Conservation (phyloP, 1,140 invertebrate species). For the Sitobion miscanthi region DNA sequence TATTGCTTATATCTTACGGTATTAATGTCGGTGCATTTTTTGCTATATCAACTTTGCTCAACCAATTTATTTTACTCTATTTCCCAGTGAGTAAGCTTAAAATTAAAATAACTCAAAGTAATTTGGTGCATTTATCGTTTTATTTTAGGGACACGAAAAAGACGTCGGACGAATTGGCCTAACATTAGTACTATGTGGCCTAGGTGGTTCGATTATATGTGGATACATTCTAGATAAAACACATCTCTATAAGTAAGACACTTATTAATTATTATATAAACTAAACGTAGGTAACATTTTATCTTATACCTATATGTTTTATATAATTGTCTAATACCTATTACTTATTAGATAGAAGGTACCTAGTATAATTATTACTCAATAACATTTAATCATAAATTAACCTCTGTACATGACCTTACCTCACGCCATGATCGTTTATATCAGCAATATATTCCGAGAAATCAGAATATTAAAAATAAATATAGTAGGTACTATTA, state of each 20-base stretch:
- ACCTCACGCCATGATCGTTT: not conserved
- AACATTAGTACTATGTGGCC: conserved; percentile 85
- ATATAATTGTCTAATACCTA: not conserved
- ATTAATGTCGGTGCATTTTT: conserved; percentile 94
- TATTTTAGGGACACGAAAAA: conserved; percentile 70
- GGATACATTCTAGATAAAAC: conserved; percentile 87
- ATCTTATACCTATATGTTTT: not conserved
- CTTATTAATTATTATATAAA: not conserved
- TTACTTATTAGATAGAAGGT: not conserved
- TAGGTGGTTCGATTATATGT: conserved; percentile 85
- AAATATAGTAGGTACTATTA: not conserved
- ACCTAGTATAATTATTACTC: not conserved
- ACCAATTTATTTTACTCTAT: conserved; percentile 80
- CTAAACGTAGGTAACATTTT: not conserved
- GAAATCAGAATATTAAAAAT: not conserved
- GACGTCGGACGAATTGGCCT: conserved; percentile 87
- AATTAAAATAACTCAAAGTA: conserved; percentile 65
- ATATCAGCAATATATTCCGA: not conserved
- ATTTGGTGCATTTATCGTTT: conserved; percentile 63
- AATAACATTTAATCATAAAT: not conserved
- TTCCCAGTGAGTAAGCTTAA: conserved; percentile 72
- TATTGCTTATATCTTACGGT: conserved; percentile 85
- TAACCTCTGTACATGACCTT: not conserved
- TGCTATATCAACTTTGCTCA: conserved; percentile 88
- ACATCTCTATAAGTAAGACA: conserved; percentile 76